A percentile compares a stretch with the other conserved stretches of the same genome.
These are phyloP conservation scores for Coelopa pilipes DNA, from an alignment of 2,888 invertebrate species.

Conservation along the genomic window DNA sequence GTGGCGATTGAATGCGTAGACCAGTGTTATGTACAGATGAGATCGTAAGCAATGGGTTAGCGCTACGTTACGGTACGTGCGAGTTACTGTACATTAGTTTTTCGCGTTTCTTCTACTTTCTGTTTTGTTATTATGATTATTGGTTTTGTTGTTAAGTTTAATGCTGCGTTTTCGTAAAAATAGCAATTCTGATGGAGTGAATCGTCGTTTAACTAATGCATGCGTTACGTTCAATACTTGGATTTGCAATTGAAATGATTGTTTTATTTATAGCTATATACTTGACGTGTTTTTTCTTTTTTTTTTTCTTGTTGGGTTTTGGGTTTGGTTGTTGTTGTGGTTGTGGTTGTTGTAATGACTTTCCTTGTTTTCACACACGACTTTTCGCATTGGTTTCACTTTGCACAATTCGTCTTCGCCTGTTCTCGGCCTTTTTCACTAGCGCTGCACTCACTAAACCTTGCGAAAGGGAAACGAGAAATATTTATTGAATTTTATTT, in stretches of 20 bases:
- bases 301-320: conserved; percentile 7
- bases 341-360: conserved; percentile 5
- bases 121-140: conserved; percentile 3
- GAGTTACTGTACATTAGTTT: not conserved
- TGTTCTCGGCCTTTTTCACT: not conserved
- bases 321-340: not conserved
- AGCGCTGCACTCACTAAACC: not conserved
- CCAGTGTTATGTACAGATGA: conserved; percentile 28
- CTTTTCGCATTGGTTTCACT: conserved; percentile 1
- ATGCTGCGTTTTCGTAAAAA: conserved; percentile 13
- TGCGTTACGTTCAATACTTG: conserved; percentile 11
- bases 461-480: not conserved
- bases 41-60: conserved; percentile 16
- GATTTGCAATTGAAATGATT: not conserved
- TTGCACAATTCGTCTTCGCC: conserved; percentile 4
- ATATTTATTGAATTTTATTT: conserved; percentile 15
- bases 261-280: not conserved
- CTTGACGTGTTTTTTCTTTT: conserved; percentile 3
- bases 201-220: conserved; percentile 12
- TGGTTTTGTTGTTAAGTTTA: conserved; percentile 4
- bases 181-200: conserved; percentile 9
- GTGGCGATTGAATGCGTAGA: conserved; percentile 2
- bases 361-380: not conserved
- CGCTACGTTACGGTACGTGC: not conserved
- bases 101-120: conserved; percentile 22